phyloP scores from a whole-genome alignment of 2,797 vertebrate species.

The Rhinoraja longicauda region DNA sequence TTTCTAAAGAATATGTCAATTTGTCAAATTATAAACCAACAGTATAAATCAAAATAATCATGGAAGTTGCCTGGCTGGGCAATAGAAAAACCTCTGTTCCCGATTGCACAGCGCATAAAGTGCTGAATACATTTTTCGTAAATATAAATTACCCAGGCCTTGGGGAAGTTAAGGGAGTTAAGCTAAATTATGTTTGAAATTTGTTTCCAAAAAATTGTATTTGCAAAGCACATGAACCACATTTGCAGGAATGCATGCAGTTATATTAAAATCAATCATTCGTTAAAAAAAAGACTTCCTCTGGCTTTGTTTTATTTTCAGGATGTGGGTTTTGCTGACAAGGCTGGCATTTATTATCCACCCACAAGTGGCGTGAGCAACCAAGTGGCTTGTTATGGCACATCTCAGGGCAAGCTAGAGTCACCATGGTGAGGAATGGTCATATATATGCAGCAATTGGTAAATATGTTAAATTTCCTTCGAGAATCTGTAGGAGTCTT shows the following conservation, averaged over 20 bases:
- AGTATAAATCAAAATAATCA: not conserved
- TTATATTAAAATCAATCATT: constrained; percentile 20
- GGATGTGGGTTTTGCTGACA: constrained; percentile 16
- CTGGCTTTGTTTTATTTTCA: not conserved
- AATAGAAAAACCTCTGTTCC: not conserved
- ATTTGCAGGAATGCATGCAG: not conserved
- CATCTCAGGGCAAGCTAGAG: not conserved
- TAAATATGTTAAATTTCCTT: not conserved
- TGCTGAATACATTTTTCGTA: not conserved
- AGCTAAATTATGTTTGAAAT: not conserved
- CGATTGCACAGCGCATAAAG: not conserved
- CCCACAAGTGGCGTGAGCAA: not conserved
- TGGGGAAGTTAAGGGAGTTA: constrained; percentile 23
- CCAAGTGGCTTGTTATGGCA: not conserved
- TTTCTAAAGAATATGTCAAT: not conserved
- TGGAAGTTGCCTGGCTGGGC: not conserved
- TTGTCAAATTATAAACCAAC: not conserved
- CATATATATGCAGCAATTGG: not conserved
- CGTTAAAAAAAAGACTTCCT: constrained; percentile 2
- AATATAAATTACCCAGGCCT: not conserved
- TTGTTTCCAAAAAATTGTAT: not conserved
- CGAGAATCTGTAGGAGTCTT: not conserved
- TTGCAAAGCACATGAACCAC: not conserved
- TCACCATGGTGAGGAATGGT: not conserved
- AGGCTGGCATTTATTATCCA: not conserved